phyloP scores from a whole-genome alignment of 2,888 invertebrate genomes.

The Kryphioiulus occultus region DNA sequence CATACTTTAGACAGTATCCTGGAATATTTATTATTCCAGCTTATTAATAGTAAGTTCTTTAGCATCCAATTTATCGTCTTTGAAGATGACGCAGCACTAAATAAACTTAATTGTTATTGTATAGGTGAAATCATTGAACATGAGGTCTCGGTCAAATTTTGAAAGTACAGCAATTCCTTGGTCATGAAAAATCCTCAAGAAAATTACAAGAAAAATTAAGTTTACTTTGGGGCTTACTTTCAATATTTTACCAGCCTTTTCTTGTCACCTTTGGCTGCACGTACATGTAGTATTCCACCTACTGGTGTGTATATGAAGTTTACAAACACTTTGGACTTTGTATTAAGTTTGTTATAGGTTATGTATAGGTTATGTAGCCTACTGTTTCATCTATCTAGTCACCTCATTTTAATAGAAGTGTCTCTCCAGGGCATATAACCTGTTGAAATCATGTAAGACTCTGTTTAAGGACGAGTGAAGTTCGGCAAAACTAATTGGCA shows the following conservation, averaged over 20 bases:
- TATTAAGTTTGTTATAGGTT: neutral
- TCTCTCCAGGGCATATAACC: neutral
- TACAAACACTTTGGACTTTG: neutral
- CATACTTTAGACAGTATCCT: neutral
- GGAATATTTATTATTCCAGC: neutral
- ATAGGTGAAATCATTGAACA: neutral
- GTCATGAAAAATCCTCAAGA: too few species aligned
- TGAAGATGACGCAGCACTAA: neutral
- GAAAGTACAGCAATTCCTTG: neutral
- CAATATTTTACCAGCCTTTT: too few species aligned
- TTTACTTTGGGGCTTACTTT: too few species aligned
- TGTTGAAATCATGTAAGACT: neutral
- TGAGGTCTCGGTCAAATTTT: neutral
- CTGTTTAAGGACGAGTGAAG: neutral
- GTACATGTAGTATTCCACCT: neutral
- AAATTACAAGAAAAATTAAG: too few species aligned
- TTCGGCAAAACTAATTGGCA: neutral
- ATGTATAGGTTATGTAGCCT: neutral
- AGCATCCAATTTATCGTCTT: neutral
- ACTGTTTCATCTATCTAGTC: neutral
- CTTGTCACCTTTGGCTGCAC: too few species aligned
- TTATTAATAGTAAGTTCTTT: neutral
- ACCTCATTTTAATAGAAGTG: neutral
- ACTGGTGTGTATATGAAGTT: neutral
- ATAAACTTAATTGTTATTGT: neutral